These are phyloP conservation scores for Oxyscelio sp. DNA, from an alignment of 2,888 invertebrate species.

Conservation along the genomic window DNA sequence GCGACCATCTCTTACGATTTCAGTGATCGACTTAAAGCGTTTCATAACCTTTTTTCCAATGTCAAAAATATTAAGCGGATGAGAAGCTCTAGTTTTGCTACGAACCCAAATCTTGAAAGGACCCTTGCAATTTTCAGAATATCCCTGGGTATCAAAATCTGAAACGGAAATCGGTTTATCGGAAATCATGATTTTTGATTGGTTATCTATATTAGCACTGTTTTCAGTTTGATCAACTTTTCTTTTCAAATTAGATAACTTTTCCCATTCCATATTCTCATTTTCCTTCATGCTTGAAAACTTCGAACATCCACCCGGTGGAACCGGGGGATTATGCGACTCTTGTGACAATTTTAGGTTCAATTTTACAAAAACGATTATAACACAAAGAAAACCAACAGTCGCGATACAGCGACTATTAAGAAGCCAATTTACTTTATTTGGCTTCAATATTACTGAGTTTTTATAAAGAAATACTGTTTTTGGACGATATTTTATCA, in stretches of 20 bases:
- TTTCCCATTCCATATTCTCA: not conserved
- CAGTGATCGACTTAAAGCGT: not conserved
- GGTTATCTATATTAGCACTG: not conserved
- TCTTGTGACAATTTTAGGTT: too few species aligned
- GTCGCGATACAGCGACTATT: too few species aligned
- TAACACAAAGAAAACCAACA: too few species aligned
- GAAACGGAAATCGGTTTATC: too few species aligned
- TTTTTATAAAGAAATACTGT: too few species aligned
- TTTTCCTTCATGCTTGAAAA: not conserved
- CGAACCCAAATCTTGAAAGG: constrained; percentile 21
- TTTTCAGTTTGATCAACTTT: not conserved
- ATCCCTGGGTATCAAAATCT: constrained; percentile 4
- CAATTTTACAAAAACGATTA: too few species aligned
- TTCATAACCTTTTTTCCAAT: constrained; percentile 3
- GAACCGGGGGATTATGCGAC: constrained; percentile 1
- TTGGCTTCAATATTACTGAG: too few species aligned
- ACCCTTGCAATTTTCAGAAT: not conserved
- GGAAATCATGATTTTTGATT: not conserved
- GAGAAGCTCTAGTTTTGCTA: not conserved
- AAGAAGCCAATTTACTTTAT: too few species aligned
- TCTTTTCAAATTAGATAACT: not conserved
- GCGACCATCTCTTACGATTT: not conserved
- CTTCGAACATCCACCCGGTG: not conserved
- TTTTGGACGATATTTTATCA: too few species aligned
- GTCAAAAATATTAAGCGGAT: constrained; percentile 5